Percentiles rank a stretch among this genome's conserved stretches.
phyloP scores from a whole-genome alignment of 1,140 invertebrate genomes.

The Procambarus clarkii region DNA sequence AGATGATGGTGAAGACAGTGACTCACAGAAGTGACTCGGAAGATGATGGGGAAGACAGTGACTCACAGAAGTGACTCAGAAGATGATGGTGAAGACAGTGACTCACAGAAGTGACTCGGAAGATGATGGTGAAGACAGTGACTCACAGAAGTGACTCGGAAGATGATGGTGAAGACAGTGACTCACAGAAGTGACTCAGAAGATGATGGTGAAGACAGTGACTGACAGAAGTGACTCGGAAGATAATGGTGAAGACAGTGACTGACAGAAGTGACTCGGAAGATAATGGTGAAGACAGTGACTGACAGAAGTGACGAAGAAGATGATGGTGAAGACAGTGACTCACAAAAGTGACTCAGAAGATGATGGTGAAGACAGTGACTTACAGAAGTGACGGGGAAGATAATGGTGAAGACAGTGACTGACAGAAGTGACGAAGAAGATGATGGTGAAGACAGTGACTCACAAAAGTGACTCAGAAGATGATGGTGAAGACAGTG shows the following conservation, averaged over 20 bases:
- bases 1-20: neutral
- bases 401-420: neutral
- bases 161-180: neutral
- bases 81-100: slow-evolving; percentile 57
- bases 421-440: slow-evolving; percentile 55
- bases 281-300: neutral
- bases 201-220: slow-evolving; percentile 39
- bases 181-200: slow-evolving; percentile 53
- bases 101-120: too few species aligned
- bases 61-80: slow-evolving; percentile 53
- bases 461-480: too few species aligned
- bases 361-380: neutral
- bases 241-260: neutral
- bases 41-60: neutral
- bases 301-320: slow-evolving; percentile 55
- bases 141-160: slow-evolving; percentile 35
- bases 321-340: slow-evolving; percentile 57
- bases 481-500: neutral
- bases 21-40: slow-evolving; percentile 35
- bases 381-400: slow-evolving; percentile 38
- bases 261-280: slow-evolving; percentile 35
- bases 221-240: neutral
- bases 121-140: neutral
- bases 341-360: too few species aligned
- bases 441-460: slow-evolving; percentile 57